phyloP scores from a whole-genome alignment of 2,888 invertebrate species.

The Eremobia ochroleuca region DNA sequence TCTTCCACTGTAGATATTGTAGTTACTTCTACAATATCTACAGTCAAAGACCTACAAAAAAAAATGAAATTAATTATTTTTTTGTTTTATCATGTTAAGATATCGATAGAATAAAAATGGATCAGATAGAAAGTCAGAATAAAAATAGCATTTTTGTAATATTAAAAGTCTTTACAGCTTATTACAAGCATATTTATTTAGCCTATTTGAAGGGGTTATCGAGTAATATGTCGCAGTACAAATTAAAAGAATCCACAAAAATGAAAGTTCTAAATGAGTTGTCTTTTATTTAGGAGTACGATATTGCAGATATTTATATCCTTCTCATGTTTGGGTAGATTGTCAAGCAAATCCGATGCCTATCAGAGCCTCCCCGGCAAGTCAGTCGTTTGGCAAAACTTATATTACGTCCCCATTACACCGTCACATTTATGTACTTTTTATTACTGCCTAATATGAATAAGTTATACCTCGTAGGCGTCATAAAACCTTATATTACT shows the following conservation, averaged over 20 bases:
- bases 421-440: slow-evolving; percentile 49
- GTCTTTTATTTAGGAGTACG: neutral
- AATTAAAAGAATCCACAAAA: neutral
- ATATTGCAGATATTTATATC: too few species aligned
- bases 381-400: slow-evolving; percentile 50
- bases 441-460: slow-evolving; percentile 57
- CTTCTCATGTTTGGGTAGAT: neutral
- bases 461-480: slow-evolving; percentile 51
- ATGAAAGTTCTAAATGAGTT: neutral
- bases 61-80: too few species aligned
- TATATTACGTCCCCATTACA: slow-evolving; percentile 34
- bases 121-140: too few species aligned
- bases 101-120: too few species aligned
- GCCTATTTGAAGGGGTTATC: neutral
- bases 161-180: too few species aligned
- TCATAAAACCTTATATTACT: slow-evolving; percentile 50
- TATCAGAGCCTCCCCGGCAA: neutral
- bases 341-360: slow-evolving; percentile 2
- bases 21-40: too few species aligned
- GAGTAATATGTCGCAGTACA: neutral
- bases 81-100: too few species aligned
- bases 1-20: too few species aligned
- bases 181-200: too few species aligned
- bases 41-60: too few species aligned
- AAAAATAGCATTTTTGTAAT: too few species aligned